Conservation (phyloP, 2,888 invertebrate species). For the Gisinianus flammeolus region DNA sequence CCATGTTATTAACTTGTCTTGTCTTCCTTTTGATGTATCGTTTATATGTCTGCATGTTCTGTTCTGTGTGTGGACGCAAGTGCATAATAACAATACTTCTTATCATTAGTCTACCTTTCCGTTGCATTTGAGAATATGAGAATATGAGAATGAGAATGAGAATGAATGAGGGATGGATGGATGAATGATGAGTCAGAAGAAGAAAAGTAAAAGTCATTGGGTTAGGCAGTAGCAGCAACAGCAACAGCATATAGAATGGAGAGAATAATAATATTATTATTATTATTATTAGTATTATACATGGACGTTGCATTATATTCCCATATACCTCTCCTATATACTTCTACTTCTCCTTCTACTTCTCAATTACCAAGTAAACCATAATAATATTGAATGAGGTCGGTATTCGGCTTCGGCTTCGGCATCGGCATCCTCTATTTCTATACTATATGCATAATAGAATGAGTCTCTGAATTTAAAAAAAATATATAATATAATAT, state of each 20-base stretch:
- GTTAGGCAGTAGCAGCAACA: slow-evolving; percentile 17
- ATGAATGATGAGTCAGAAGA: not conserved
- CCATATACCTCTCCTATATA: too few species aligned
- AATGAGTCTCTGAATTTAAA: too few species aligned
- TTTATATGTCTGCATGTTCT: too few species aligned
- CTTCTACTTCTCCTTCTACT: too few species aligned
- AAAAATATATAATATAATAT: not conserved
- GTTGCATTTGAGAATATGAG: not conserved
- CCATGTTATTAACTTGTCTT: too few species aligned
- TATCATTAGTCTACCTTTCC: not conserved
- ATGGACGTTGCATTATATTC: too few species aligned
- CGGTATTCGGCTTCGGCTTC: not conserved
- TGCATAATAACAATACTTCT: too few species aligned
- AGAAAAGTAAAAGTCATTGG: slow-evolving; percentile 36
- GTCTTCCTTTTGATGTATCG: too few species aligned
- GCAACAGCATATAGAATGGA: too few species aligned
- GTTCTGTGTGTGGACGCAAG: too few species aligned
- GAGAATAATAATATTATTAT: too few species aligned
- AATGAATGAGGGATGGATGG: not conserved
- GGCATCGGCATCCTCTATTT: not conserved
- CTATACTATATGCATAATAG: not conserved
- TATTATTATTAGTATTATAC: too few species aligned
- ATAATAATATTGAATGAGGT: slow-evolving; percentile 4
- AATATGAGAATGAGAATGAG: not conserved
- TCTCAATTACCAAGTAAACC: not conserved